phyloP scores from a whole-genome alignment of 2,113 vertebrate genomes.

The Tetraodon nigroviridis region DNA sequence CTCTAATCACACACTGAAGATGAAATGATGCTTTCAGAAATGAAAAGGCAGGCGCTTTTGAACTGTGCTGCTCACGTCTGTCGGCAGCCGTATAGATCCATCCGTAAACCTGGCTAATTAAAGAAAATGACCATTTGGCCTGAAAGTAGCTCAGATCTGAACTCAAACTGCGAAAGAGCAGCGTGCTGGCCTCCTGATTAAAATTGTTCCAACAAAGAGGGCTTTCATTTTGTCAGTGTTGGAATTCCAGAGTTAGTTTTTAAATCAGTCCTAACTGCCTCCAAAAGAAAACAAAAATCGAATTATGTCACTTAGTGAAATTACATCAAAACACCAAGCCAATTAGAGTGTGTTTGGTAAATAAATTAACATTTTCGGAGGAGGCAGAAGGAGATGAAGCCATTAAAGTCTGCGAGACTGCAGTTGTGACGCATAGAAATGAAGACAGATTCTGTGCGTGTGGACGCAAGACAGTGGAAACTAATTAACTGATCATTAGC shows the following conservation, averaged over 20 bases:
- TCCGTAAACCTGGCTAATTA: background rate
- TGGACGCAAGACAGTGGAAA: background rate
- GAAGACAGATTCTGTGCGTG: no score
- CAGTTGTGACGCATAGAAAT: no score
- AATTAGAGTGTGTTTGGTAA: constrained; percentile 13
- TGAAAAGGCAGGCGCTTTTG: background rate
- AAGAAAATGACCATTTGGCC: background rate
- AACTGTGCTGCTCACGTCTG: constrained; percentile 6
- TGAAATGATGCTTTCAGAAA: background rate
- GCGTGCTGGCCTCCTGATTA: no score
- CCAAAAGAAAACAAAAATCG: constrained; percentile 1
- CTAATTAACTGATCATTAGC: background rate
- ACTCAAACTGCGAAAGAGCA: no score
- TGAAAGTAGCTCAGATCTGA: background rate
- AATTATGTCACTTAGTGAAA: constrained; percentile 19
- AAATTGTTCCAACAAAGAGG: no score
- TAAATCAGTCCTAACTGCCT: constrained; percentile 15
- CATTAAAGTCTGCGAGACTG: no score
- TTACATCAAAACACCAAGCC: constrained; percentile 23
- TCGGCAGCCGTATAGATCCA: background rate
- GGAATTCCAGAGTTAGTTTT: no score
- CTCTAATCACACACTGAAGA: background rate
- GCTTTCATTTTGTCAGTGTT: no score
- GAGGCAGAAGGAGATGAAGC: background rate
- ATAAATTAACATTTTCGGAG: background rate